Percentiles rank a stretch among this genome's conserved stretches.
Conservation (phyloP, 2,113 vertebrate species). For the Micronycteris hirsuta region DNA sequence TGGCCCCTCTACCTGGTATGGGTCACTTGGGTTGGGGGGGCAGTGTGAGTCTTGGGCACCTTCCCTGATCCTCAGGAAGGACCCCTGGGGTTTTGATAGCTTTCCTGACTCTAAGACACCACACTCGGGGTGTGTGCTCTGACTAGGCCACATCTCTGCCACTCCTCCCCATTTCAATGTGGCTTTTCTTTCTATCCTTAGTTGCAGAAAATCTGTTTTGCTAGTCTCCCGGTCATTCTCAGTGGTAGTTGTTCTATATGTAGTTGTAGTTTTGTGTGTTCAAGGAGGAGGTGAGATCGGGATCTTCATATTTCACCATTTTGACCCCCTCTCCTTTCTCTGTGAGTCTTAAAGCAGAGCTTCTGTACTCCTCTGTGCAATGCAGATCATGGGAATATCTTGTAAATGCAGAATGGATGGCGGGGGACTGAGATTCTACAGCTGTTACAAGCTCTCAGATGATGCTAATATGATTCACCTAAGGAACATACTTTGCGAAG, state of each 20-base stretch:
- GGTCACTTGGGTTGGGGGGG: neutral
- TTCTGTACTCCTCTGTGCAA: neutral
- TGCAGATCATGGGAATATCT: rapidly evolving
- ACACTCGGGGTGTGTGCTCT: neutral
- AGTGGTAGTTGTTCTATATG: neutral
- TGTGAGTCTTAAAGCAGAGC: neutral
- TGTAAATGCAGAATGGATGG: neutral
- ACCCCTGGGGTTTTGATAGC: neutral
- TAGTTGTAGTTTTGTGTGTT: neutral
- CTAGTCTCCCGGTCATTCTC: neutral
- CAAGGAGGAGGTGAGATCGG: neutral
- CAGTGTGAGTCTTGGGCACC: neutral
- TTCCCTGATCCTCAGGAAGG: neutral
- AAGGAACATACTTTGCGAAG: neutral
- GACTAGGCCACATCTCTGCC: neutral
- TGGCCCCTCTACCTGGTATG: too few species aligned
- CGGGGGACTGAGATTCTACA: neutral
- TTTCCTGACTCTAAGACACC: neutral
- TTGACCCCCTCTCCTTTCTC: neutral
- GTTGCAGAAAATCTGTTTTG: neutral
- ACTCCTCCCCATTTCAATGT: neutral
- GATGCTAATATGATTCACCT: neutral
- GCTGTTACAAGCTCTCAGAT: neutral
- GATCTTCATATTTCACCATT: neutral
- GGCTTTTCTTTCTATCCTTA: neutral